phyloP scores from a whole-genome alignment of 1,140 invertebrate genomes.

The Teleogryllus occipitalis region DNA sequence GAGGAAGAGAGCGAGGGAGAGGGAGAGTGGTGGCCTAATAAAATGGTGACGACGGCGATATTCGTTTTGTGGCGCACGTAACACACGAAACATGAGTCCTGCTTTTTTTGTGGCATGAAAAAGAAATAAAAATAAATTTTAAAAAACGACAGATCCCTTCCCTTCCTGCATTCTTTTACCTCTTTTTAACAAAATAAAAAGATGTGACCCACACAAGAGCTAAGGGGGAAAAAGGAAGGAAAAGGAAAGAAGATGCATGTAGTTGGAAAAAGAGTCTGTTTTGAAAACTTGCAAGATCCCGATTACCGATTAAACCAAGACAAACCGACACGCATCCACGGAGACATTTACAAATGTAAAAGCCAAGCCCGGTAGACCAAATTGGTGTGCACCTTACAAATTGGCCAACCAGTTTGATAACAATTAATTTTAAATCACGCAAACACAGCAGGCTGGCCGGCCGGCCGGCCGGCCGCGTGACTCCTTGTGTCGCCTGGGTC shows the following conservation, averaged over 20 bases:
- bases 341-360: slow-evolving; percentile 12
- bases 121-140: too few species aligned
- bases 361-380: neutral
- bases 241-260: neutral
- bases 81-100: too few species aligned
- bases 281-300: slow-evolving; percentile 7
- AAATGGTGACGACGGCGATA: too few species aligned
- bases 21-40: too few species aligned
- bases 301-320: neutral
- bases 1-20: too few species aligned
- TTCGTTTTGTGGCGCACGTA: too few species aligned
- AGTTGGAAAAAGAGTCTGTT: neutral
- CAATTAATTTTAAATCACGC: slow-evolving; percentile 9
- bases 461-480: too few species aligned
- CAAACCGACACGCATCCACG: neutral
- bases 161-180: neutral
- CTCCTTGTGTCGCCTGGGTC: too few species aligned
- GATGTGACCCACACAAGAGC: neutral
- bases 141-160: neutral
- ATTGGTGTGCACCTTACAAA: slow-evolving; percentile 14
- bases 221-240: neutral
- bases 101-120: too few species aligned
- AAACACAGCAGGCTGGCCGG: neutral
- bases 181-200: neutral
- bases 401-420: slow-evolving; percentile 12